Evolutionary conservation across 2,888 invertebrate species (phyloP).

Genomic region (Hypomecis punctinalis): DNA sequence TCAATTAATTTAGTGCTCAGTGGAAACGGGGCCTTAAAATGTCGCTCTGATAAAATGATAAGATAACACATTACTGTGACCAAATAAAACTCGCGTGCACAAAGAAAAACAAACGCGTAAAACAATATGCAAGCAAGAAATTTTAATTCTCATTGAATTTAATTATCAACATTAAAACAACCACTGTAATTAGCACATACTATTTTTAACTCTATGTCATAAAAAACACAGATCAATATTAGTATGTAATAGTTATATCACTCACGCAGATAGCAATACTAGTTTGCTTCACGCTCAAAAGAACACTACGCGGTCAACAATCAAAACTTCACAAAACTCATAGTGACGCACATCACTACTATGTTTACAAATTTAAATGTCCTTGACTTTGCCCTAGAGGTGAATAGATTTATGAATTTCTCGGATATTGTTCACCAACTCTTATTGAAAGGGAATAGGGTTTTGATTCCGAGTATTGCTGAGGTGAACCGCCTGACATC

Average conservation of each 20-base stretch:
- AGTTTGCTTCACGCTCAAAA: neutral
- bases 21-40: no score
- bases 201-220: neutral
- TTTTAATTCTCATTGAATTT: no score
- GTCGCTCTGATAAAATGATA: no score
- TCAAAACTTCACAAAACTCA: neutral
- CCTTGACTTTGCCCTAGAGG: neutral
- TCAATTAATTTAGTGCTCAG: no score
- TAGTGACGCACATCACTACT: neutral
- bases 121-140: no score
- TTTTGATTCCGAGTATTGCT: neutral
- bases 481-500: neutral
- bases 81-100: no score
- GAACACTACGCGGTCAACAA: neutral
- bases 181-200: no score
- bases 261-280: no score
- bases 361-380: conserved; percentile 5
- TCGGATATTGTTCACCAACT: neutral
- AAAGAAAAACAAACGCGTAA: no score
- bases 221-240: neutral
- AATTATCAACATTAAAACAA: no score
- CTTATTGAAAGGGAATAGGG: neutral
- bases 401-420: neutral
- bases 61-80: no score
- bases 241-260: neutral